Percentiles rank a stretch among this genome's conserved stretches.
Evolutionary conservation across 2,888 invertebrate species (phyloP).

Genomic region (Crepidodera aurea): DNA sequence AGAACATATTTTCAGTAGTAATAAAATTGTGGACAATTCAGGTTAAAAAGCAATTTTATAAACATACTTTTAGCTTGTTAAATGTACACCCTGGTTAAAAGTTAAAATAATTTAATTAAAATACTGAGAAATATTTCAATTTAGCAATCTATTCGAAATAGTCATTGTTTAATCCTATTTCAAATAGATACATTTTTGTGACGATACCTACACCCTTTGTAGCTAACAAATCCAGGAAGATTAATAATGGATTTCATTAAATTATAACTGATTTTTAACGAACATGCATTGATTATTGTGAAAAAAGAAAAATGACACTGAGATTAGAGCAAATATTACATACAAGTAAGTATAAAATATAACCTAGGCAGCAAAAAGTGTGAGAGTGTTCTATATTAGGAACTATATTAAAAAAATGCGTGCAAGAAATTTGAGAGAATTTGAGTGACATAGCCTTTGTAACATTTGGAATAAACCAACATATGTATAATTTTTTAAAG

Average conservation of each 20-base stretch:
- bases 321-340: slow-evolving; percentile 52
- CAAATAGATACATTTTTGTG: background rate
- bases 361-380: slow-evolving; percentile 47
- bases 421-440: slow-evolving; percentile 42
- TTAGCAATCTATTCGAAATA: background rate
- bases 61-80: slow-evolving; percentile 4
- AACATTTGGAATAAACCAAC: slow-evolving; percentile 16
- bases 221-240: slow-evolving; percentile 8
- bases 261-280: slow-evolving; percentile 3
- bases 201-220: slow-evolving; percentile 15
- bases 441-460: slow-evolving; percentile 27
- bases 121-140: background rate
- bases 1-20: background rate
- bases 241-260: slow-evolving; percentile 12
- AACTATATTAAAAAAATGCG: slow-evolving; percentile 55
- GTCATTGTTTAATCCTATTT: background rate
- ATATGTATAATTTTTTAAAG: too few relatives aligned
- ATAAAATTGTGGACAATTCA: slow-evolving; percentile 10
- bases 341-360: slow-evolving; percentile 49
- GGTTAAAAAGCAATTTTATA: slow-evolving; percentile 6
- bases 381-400: slow-evolving; percentile 54
- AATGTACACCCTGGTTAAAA: slow-evolving; percentile 2
- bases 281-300: slow-evolving; percentile 27
- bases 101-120: background rate
- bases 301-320: slow-evolving; percentile 46